Evolutionary conservation across 2,113 vertebrate genomes (phyloP).

Genomic region (Tyrannus savana): DNA sequence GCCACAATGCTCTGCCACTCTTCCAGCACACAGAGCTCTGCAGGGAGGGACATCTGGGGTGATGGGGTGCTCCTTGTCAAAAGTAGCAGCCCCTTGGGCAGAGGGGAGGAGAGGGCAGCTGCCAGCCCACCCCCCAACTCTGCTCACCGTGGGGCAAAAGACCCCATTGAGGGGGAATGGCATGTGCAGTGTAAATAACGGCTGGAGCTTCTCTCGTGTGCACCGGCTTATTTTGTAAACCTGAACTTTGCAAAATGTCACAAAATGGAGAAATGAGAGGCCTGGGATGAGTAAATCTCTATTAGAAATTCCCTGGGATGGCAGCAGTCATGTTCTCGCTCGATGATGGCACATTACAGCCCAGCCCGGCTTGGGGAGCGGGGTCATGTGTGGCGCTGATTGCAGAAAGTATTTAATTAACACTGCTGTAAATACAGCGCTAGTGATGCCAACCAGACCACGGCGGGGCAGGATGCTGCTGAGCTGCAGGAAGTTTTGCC

Average conservation of each 20-base stretch:
- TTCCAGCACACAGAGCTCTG: accelerated
- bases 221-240: slow-evolving; percentile 66
- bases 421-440: not conserved
- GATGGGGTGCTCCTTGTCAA: not conserved
- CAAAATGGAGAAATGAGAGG: slow-evolving; percentile 29
- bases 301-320: slow-evolving; percentile 48
- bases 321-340: slow-evolving; percentile 16
- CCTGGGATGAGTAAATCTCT: slow-evolving; percentile 53
- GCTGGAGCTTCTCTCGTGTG: not conserved
- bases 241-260: slow-evolving; percentile 79
- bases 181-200: not conserved
- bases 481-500: not conserved
- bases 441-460: not conserved
- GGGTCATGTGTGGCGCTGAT: slow-evolving; percentile 48
- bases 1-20: accelerated
- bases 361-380: not conserved
- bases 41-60: not conserved
- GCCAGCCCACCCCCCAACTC: accelerated
- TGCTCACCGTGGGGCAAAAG: accelerated
- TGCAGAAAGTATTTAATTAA: slow-evolving; percentile 29
- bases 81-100: not conserved
- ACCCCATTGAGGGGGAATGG: accelerated
- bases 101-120: not conserved
- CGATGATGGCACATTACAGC: slow-evolving; percentile 15
- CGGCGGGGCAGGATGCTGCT: not conserved